Evolutionary conservation across 2,113 vertebrate species (phyloP).

Genomic region (Stigmatopora nigra): DNA sequence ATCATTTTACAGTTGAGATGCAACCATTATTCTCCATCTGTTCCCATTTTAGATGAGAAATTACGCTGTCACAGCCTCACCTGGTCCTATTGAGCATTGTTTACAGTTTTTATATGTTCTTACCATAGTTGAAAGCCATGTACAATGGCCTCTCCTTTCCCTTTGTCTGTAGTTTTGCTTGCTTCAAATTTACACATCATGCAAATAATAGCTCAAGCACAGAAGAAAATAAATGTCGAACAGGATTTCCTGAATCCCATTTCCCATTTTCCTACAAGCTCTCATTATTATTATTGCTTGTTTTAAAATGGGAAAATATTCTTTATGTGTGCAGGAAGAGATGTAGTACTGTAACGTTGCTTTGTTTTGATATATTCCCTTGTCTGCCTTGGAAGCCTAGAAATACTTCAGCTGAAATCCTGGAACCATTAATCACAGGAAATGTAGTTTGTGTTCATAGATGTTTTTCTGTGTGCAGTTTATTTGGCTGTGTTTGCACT

Average conservation of each 20-base stretch:
- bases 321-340: constrained; percentile 30
- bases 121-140: constrained; percentile 3
- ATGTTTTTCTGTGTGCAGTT: not conserved
- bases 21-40: not conserved
- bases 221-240: not conserved
- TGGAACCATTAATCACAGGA: constrained; percentile 27
- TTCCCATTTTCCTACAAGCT: constrained; percentile 28
- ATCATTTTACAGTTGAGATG: not conserved
- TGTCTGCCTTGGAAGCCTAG: constrained; percentile 15
- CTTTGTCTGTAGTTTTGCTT: constrained; percentile 4
- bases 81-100: constrained; percentile 7
- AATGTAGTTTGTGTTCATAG: not conserved
- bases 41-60: not conserved
- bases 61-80: not conserved
- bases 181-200: not conserved
- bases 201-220: not conserved
- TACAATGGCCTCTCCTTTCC: constrained; percentile 18
- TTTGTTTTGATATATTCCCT: constrained; percentile 41
- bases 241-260: constrained; percentile 32
- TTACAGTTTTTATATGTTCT: not conserved
- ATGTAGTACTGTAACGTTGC: constrained; percentile 13
- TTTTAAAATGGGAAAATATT: constrained; percentile 13
- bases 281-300: constrained; percentile 23
- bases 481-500: not conserved
- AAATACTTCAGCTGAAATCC: constrained; percentile 25